These are phyloP conservation scores for Decapterus maruadsi DNA, from an alignment of 2,797 vertebrate genomes.

Conservation along the genomic window DNA sequence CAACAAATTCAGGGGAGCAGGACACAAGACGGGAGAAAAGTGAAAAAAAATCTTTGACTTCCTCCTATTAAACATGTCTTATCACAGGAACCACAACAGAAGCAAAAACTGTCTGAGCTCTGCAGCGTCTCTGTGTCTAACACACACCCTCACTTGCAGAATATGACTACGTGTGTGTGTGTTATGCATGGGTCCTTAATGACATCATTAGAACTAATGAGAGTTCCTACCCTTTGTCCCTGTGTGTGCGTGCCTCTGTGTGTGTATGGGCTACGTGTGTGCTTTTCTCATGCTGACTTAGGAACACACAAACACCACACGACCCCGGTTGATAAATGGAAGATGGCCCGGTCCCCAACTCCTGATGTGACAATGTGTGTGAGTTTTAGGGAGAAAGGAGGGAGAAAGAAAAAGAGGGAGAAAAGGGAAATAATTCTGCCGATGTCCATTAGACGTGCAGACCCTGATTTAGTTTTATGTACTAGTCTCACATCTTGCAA, in stretches of 20 bases:
- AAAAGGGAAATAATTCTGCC: background rate
- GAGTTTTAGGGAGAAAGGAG: constrained; percentile 38
- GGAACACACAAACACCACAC: constrained; percentile 75
- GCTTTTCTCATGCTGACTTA: constrained; percentile 75
- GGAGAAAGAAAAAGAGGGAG: constrained; percentile 1
- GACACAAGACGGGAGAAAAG: background rate
- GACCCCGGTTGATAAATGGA: constrained; percentile 82
- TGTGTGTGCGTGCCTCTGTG: constrained; percentile 40
- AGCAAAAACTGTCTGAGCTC: background rate
- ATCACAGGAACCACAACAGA: background rate
- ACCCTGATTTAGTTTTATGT: background rate
- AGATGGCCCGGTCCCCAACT: constrained; percentile 70
- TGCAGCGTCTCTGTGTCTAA: constrained; percentile 7
- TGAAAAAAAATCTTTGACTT: background rate
- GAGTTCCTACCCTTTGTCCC: constrained; percentile 71
- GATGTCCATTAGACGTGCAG: background rate
- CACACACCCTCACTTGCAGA: constrained; percentile 4
- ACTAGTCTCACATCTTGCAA: no score
- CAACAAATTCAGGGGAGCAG: background rate
- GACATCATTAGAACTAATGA: constrained; percentile 81
- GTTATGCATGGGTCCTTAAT: constrained; percentile 63
- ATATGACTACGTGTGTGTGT: constrained; percentile 4
- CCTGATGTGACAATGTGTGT: constrained; percentile 71
- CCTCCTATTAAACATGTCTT: background rate
- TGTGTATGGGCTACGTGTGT: constrained; percentile 41